Evolutionary conservation across 2,113 vertebrate genomes (phyloP).

Genomic region (Odontesthes bonariensis): DNA sequence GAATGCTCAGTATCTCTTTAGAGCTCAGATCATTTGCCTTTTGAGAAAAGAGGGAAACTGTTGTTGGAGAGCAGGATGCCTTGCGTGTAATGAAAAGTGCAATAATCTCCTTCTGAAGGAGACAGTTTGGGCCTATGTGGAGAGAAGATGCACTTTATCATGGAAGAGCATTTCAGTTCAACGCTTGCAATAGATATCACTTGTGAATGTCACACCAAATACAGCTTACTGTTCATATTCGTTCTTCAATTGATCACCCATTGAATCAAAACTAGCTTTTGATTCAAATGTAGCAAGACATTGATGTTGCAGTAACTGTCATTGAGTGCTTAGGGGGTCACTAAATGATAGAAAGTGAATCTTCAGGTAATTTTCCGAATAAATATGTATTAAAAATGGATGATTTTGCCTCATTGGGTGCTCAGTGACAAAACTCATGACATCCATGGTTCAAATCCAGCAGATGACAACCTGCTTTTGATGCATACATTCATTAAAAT

Average conservation of each 20-base stretch:
- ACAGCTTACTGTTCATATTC: slow-evolving; percentile 37
- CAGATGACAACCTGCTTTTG: no score
- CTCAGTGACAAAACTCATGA: not conserved
- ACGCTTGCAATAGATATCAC: slow-evolving; percentile 66
- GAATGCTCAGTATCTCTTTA: slow-evolving; percentile 35
- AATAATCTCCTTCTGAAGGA: slow-evolving; percentile 36
- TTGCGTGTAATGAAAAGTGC: slow-evolving; percentile 52
- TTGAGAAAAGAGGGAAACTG: slow-evolving; percentile 25
- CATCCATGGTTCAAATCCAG: not conserved
- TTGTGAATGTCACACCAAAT: slow-evolving; percentile 72
- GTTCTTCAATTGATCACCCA: slow-evolving; percentile 47
- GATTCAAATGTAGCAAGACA: slow-evolving; percentile 71
- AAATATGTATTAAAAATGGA: slow-evolving; percentile 61
- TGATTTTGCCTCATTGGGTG: slow-evolving; percentile 22
- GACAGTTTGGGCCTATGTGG: slow-evolving; percentile 36
- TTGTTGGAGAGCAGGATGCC: slow-evolving; percentile 41
- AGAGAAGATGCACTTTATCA: slow-evolving; percentile 78
- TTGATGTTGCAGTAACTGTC: slow-evolving; percentile 47
- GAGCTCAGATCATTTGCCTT: slow-evolving; percentile 44
- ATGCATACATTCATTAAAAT: no score
- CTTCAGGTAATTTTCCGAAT: slow-evolving; percentile 72
- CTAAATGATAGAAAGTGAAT: slow-evolving; percentile 35
- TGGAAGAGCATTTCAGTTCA: slow-evolving; percentile 50
- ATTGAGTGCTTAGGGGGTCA: slow-evolving; percentile 38
- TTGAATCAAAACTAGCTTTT: slow-evolving; percentile 47